Conservation (phyloP, 2,113 vertebrate genomes). For the Proteles cristata region DNA sequence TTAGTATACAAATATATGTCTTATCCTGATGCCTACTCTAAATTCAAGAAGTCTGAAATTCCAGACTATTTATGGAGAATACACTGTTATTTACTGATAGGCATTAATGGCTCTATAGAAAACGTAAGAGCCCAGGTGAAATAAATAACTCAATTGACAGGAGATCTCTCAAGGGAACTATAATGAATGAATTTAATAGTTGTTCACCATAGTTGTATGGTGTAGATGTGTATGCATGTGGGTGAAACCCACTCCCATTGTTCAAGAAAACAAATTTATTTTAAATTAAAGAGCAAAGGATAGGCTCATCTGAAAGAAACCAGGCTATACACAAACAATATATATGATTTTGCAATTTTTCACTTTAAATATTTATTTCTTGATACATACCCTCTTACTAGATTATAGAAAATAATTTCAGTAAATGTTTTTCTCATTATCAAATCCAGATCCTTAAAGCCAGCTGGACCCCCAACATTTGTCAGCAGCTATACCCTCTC, state of each 20-base stretch:
- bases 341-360: background rate
- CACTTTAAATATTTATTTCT: background rate
- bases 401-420: background rate
- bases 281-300: constrained; percentile 1
- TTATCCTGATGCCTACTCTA: background rate
- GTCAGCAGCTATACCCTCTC: background rate
- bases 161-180: background rate
- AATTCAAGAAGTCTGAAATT: background rate
- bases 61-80: background rate
- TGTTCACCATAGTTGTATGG: background rate
- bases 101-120: constrained; percentile 27
- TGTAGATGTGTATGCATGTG: background rate
- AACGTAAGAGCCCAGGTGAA: background rate
- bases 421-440: background rate
- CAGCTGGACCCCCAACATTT: background rate
- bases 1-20: background rate
- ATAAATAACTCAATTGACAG: constrained; percentile 21
- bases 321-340: background rate
- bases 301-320: background rate
- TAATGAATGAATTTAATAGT: background rate
- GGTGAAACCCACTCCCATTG: background rate
- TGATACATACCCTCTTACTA: background rate
- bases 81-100: background rate
- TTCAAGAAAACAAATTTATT: background rate
- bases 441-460: background rate